These are phyloP conservation scores for Tragulus kanchil DNA, from an alignment of 2,113 vertebrate species.

Conservation along the genomic window DNA sequence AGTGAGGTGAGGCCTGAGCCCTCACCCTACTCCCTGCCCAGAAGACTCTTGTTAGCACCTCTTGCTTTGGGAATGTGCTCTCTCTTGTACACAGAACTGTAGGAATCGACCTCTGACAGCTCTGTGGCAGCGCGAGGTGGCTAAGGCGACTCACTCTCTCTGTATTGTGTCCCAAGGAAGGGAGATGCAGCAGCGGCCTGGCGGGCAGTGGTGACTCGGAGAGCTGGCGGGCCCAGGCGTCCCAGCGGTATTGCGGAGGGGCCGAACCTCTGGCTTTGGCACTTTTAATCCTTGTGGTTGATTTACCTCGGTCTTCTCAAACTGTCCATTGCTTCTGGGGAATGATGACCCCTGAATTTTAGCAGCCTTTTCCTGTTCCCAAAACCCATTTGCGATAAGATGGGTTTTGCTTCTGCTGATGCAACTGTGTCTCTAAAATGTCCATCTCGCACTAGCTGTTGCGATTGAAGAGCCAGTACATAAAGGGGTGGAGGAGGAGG, in stretches of 20 bases:
- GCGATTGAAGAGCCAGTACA: not conserved
- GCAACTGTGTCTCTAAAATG: constrained; percentile 69
- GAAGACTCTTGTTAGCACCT: not conserved
- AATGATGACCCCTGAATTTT: constrained; percentile 84
- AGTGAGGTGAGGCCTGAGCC: not conserved
- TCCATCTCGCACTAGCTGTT: constrained; percentile 42
- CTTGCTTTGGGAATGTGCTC: not conserved
- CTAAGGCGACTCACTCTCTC: constrained; percentile 77
- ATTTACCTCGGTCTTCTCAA: constrained; percentile 32
- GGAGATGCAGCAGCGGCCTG: constrained; percentile 78
- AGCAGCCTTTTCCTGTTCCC: constrained; percentile 90
- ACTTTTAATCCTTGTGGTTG: constrained; percentile 67
- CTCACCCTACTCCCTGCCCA: rapidly evolving
- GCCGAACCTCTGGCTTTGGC: constrained; percentile 71
- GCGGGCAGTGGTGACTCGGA: constrained; percentile 85
- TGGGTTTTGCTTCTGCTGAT: constrained; percentile 85
- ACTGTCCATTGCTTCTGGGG: constrained; percentile 67
- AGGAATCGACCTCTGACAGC: not conserved
- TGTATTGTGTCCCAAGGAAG: constrained; percentile 87
- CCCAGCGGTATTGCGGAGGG: constrained; percentile 85
- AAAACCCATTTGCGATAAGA: constrained; percentile 78
- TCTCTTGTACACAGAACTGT: not conserved
- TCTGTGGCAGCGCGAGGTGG: constrained; percentile 15
- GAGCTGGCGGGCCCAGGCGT: constrained; percentile 78
- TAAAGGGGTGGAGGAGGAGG: not conserved